phyloP scores from a whole-genome alignment of 2,888 invertebrate species.

The Byasa hedistus region DNA sequence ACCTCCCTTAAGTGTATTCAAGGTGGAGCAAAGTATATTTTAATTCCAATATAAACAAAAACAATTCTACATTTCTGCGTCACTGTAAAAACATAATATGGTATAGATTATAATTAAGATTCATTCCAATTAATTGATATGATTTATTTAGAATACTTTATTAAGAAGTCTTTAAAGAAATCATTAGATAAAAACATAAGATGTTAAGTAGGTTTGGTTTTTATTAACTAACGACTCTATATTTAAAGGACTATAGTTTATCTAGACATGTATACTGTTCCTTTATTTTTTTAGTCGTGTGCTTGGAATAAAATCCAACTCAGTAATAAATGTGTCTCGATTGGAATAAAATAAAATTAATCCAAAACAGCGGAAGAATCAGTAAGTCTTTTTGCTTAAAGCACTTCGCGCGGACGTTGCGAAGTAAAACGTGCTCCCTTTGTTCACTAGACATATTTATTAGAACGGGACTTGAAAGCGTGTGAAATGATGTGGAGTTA shows the following conservation, averaged over 20 bases:
- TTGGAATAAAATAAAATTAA: conserved; percentile 1
- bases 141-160: no score
- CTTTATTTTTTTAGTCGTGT: neutral
- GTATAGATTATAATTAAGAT: neutral
- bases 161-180: no score
- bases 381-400: conserved; percentile 11
- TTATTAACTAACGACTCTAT: no score
- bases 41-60: neutral
- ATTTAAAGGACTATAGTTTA: neutral
- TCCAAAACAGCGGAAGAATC: conserved; percentile 9
- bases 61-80: neutral
- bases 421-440: conserved; percentile 21
- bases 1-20: conserved; percentile 5
- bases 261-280: neutral
- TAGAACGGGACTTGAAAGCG: conserved; percentile 24
- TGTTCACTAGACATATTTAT: conserved; percentile 26
- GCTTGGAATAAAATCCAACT: neutral
- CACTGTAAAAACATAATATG: neutral
- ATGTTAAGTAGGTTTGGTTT: no score
- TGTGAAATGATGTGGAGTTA: conserved; percentile 26
- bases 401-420: conserved; percentile 14
- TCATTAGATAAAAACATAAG: no score
- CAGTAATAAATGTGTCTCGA: neutral
- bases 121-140: no score
- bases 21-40: neutral